These are phyloP conservation scores for Eriosoma lanigerum DNA, from an alignment of 1,140 invertebrate genomes.

Conservation along the genomic window DNA sequence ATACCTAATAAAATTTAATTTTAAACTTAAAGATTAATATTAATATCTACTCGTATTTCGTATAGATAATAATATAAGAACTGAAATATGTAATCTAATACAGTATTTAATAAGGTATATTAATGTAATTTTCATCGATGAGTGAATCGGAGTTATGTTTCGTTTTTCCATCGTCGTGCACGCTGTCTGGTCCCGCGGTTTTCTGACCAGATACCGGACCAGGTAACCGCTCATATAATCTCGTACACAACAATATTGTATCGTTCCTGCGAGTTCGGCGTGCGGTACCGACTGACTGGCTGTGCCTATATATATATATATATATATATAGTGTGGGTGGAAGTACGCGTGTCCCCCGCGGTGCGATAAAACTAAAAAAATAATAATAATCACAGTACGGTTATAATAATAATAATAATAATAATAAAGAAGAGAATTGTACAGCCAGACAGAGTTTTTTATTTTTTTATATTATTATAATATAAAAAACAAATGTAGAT, in stretches of 20 bases:
- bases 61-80: too few species aligned
- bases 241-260: background rate
- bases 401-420: background rate
- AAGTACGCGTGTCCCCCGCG: constrained; percentile 46
- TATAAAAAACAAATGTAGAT: constrained; percentile 49
- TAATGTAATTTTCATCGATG: too few species aligned
- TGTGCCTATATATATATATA: too few species aligned
- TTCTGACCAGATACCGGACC: background rate
- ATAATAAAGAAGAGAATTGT: constrained; percentile 30
- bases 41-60: too few species aligned
- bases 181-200: too few species aligned
- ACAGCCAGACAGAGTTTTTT: background rate
- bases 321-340: constrained; percentile 42
- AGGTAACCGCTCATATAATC: background rate
- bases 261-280: background rate
- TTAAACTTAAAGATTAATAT: too few species aligned
- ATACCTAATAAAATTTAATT: too few species aligned
- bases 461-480: background rate
- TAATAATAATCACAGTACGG: too few species aligned
- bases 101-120: too few species aligned
- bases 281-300: background rate
- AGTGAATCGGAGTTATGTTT: too few species aligned
- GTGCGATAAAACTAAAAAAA: background rate
- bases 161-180: background rate
- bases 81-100: too few species aligned